Base-by-base conservation (phyloP, 2,113 vertebrate species). In the Perca flavescens region DNA sequence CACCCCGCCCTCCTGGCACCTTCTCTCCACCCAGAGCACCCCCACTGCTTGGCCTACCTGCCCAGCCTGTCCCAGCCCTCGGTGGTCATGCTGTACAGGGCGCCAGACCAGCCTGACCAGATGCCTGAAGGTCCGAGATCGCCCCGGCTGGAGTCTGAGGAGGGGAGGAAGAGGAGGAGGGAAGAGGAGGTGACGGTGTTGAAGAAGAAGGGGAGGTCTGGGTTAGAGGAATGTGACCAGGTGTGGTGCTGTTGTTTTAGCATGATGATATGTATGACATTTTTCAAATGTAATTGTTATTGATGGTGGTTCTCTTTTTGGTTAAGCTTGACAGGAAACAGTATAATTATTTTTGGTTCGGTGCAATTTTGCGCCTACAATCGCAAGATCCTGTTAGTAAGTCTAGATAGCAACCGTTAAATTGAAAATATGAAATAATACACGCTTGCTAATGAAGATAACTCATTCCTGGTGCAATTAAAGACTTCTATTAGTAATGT, bases 81-180 rank as follows among this genome's bases (percentile, higher is more conserved):
- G 0, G 83, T 98, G 67, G 92, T 97, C 77, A 96, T 98, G 96
- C 80, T 98, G 54, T 97, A 93, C 1, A 85, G 94, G 1, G 58
- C 83, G 1, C 78, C 77, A 1, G 81, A 80, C 64, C 57, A 3
- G 13, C 53, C 62, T 0, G 65, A 83, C 17, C 54, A 57, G 69
- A 14, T 4, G 5, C 0, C n/a, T 1, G 84, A 86, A 25, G 85
- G 82, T 57, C 90, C 54, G 46, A 72, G 81, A 61, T 93, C 91
- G 5, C 81, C 87, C 0, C 6, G 34, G 40, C 5, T 16, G 66
- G 85, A 70, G 47, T 13, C 68, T 36, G 80, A 43, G 43, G 79
- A 88, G 52, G 71, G 64, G 70, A 88, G 84, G 63, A 95, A 94
- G 83, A 94, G 91, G 17, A 82, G 62, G 67, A 86, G 67, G 19